These are phyloP conservation scores for Drosophila merina DNA, from an alignment of 2,888 invertebrate species.

Conservation along the genomic window DNA sequence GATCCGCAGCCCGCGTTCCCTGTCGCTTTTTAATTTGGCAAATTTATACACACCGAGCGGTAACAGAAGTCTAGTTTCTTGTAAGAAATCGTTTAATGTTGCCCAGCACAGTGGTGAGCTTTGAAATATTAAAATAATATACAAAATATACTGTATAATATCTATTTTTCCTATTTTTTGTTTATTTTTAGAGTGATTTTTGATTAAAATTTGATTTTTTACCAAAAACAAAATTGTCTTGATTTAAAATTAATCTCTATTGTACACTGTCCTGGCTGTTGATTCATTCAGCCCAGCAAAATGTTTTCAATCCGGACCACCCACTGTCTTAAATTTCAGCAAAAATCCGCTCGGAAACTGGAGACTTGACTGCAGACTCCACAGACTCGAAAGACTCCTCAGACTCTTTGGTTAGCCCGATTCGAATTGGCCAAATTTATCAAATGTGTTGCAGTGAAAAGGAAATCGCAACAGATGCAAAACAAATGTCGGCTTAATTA, in stretches of 20 bases:
- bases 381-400: background rate
- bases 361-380: conserved; percentile 12
- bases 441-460: conserved; percentile 24
- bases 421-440: conserved; percentile 36
- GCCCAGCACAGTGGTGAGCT: conserved; percentile 27
- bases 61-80: conserved; percentile 64
- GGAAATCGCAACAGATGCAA: conserved; percentile 47
- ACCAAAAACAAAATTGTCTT: too few species aligned
- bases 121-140: background rate
- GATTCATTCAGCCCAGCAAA: conserved; percentile 39
- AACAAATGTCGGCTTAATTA: conserved; percentile 81
- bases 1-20: conserved; percentile 22
- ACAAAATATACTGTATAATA: background rate
- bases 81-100: conserved; percentile 51
- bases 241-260: background rate
- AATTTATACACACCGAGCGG: conserved; percentile 76
- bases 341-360: conserved; percentile 68
- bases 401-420: background rate
- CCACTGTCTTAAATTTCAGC: conserved; percentile 78
- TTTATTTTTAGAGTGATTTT: too few species aligned
- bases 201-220: too few species aligned
- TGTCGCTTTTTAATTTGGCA: conserved; percentile 79
- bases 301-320: conserved; percentile 73
- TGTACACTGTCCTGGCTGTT: conserved; percentile 23
- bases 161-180: too few species aligned